Evolutionary conservation across 1,140 invertebrate species (phyloP).

Genomic region (Camponotus pennsylvanicus): DNA sequence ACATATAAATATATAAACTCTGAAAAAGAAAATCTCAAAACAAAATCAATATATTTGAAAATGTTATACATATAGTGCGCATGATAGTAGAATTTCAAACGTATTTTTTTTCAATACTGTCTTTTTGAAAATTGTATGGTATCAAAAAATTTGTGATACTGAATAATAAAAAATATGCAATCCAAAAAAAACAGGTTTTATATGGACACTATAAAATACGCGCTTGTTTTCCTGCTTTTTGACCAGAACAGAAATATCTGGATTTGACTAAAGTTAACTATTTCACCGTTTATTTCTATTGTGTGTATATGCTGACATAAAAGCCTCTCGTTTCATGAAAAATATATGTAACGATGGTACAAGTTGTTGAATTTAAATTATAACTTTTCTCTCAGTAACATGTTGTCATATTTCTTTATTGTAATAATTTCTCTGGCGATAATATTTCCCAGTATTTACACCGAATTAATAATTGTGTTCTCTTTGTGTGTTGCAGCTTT

Average conservation of each 20-base stretch:
- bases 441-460: neutral
- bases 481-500: slow-evolving; percentile 89
- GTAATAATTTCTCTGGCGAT: neutral
- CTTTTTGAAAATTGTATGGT: slow-evolving; percentile 42
- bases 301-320: slow-evolving; percentile 26
- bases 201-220: slow-evolving; percentile 30
- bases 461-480: slow-evolving; percentile 5
- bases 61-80: neutral
- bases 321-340: slow-evolving; percentile 24
- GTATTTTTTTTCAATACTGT: slow-evolving; percentile 31
- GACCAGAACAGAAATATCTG: slow-evolving; percentile 50
- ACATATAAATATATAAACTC: neutral
- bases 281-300: slow-evolving; percentile 36
- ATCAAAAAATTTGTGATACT: slow-evolving; percentile 34
- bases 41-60: neutral
- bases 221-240: slow-evolving; percentile 57
- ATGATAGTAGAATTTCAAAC: slow-evolving; percentile 33
- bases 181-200: slow-evolving; percentile 30
- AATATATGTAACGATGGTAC: slow-evolving; percentile 41
- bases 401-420: neutral
- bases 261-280: slow-evolving; percentile 54
- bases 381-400: slow-evolving; percentile 7
- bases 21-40: neutral
- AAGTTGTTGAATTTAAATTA: slow-evolving; percentile 47
- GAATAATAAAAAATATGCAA: slow-evolving; percentile 32